Conservation (phyloP, 2,797 vertebrate genomes). For the Pipistrellus nathusii region DNA sequence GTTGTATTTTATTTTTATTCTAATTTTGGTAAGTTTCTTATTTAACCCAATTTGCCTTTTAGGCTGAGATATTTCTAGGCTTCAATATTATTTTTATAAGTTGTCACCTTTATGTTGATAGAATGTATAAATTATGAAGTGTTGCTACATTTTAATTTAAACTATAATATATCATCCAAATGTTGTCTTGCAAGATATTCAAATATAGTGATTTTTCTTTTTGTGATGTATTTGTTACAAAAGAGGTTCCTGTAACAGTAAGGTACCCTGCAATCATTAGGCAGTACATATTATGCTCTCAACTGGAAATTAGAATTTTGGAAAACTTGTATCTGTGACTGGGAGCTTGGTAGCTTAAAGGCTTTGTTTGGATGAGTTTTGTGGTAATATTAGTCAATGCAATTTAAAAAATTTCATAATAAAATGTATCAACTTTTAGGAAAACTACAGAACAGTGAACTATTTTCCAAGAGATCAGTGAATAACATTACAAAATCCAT, state of each 20-base stretch:
- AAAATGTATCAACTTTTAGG: conserved; percentile 29
- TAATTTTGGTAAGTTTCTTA: background rate
- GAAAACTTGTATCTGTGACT: background rate
- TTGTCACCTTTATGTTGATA: background rate
- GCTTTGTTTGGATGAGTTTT: conserved; percentile 1
- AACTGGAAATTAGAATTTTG: conserved; percentile 29
- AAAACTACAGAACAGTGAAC: background rate
- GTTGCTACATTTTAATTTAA: conserved; percentile 20
- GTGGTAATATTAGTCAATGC: background rate
- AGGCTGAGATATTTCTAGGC: background rate
- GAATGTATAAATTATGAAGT: conserved; percentile 16
- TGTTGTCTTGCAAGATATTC: conserved; percentile 9
- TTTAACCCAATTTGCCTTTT: conserved; percentile 15
- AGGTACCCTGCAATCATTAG: background rate
- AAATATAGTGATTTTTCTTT: conserved; percentile 19
- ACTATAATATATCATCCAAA: conserved; percentile 17
- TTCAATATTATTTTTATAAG: conserved; percentile 37
- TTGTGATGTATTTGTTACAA: background rate
- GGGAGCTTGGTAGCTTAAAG: background rate
- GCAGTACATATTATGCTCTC: background rate
- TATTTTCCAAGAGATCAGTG: background rate
- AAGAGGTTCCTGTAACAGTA: conserved; percentile 13
- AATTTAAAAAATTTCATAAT: background rate
- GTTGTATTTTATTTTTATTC: conserved; percentile 6
- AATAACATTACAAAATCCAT: background rate